These are phyloP conservation scores for Rhodophaea formosa DNA, from an alignment of 2,888 invertebrate species.

Conservation along the genomic window DNA sequence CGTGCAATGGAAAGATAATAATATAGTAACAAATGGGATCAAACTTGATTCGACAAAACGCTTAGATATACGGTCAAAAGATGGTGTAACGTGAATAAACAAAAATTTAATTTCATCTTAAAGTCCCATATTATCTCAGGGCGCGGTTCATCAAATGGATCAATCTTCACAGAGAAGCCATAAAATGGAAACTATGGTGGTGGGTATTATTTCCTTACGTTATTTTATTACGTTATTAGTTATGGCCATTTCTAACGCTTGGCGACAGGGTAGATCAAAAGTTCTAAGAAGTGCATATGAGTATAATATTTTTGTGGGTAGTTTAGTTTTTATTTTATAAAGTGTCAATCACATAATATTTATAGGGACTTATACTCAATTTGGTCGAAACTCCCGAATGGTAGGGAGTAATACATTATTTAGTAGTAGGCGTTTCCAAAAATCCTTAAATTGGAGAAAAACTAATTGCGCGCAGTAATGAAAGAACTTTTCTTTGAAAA, in stretches of 20 bases:
- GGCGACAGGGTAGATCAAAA: not conserved
- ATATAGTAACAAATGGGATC: conserved; percentile 32
- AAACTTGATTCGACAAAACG: conserved; percentile 31
- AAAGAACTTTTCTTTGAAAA: not conserved
- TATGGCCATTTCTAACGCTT: no score
- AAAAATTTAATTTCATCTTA: conserved; percentile 32
- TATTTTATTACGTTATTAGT: no score
- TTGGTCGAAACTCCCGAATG: not conserved
- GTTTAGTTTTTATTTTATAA: not conserved
- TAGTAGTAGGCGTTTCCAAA: not conserved
- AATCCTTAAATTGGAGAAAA: not conserved
- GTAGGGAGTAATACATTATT: not conserved
- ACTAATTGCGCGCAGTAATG: not conserved
- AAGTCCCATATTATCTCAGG: no score
- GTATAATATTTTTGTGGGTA: not conserved
- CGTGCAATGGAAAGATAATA: conserved; percentile 36
- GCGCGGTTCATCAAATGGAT: conserved; percentile 34
- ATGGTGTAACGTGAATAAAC: conserved; percentile 27
- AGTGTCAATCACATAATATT: not conserved
- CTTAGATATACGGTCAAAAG: conserved; percentile 33
- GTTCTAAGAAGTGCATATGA: conserved; percentile 14
- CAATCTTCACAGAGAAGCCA: no score
- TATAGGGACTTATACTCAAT: not conserved
- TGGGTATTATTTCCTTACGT: no score
- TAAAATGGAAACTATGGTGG: no score